Evolutionary conservation across 2,797 vertebrate species (phyloP), one percentile per base, ranked within the genome.

Genomic region (Phrynocephalus vlangalii): DNA sequence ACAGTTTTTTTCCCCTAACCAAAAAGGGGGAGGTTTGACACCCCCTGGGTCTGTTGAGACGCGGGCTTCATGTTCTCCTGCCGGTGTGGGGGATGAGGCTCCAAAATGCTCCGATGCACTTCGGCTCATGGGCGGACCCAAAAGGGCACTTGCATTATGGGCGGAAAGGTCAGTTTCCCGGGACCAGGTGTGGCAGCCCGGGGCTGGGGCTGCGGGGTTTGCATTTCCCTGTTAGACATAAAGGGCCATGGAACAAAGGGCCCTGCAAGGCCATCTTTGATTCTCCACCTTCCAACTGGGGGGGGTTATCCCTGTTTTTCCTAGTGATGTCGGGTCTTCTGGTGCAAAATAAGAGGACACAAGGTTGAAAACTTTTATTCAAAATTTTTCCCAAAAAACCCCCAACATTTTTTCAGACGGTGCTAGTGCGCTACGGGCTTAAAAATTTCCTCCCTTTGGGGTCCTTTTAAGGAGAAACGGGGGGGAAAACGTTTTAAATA

Each of bases 321-420:
- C 90, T 86, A 79, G 38, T 30, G 75, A 76, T 38, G 24, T 52
- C 1, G 9, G 30, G 79, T 15, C 71, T 68, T 89, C 94, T 95
- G 78, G 84, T 24, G 22, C 52, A 90, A 92, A 85, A 0, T 1
- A 56, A 79, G 13, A 67, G 30, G 28, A 82, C 20, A 81, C n/a
- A 28, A 70, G 28, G 26, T 52, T 20, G 24, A 73, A 72, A n/a
- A n/a, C n/a, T n/a, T n/a, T 79, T 84, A 67, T 63, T 68, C 71
- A 30, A 78, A 78, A 9, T 38, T 56, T 44, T 78, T n/a, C n/a
- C 26, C 8, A 63, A 76, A 16, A 72, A 63, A 30, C 9, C 1
- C 28, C 24, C 63, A 52, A 2, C n/a, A n/a, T n/a, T n/a, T 16
- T 75, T 88, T 44, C 10, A 13, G 30, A 24, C 70, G 68, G 2